Evolutionary conservation across 1,140 invertebrate genomes (phyloP).

Genomic region (Antheraea pernyi): DNA sequence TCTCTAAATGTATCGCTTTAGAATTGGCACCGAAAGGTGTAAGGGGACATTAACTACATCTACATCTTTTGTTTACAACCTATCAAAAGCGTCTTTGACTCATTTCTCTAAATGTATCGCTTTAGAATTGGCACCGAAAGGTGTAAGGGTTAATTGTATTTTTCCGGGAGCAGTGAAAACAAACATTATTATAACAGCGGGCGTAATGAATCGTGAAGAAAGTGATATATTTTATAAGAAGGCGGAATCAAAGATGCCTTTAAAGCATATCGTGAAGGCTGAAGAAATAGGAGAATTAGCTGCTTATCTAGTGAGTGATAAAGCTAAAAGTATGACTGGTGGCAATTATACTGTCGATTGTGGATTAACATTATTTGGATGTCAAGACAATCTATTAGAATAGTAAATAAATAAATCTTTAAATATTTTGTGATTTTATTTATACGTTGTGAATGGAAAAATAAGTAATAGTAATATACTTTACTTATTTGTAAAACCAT

Average conservation of each 20-base stretch:
- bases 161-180: conserved; percentile 33
- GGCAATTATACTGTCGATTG: conserved; percentile 29
- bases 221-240: conserved; percentile 14
- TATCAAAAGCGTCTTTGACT: conserved; percentile 27
- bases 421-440: too few relatives aligned
- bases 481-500: too few relatives aligned
- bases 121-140: conserved; percentile 29
- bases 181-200: conserved; percentile 25
- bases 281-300: conserved; percentile 36
- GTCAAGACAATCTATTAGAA: neutral
- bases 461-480: too few relatives aligned
- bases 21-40: conserved; percentile 34
- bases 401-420: too few relatives aligned
- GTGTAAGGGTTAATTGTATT: conserved; percentile 40
- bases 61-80: conserved; percentile 18
- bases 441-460: too few relatives aligned
- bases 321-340: conserved; percentile 37
- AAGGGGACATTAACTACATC: conserved; percentile 17
- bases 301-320: conserved; percentile 32
- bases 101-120: conserved; percentile 37
- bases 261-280: conserved; percentile 21
- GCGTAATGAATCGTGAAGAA: conserved; percentile 15
- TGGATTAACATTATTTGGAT: conserved; percentile 15
- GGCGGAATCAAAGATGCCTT: neutral
- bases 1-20: conserved; percentile 33